Evolutionary conservation across 64 coral and sea anemone species (phyloP), one percentile per base, ranked within the genome.

Genomic region (Dendronephthya gigantea): DNA sequence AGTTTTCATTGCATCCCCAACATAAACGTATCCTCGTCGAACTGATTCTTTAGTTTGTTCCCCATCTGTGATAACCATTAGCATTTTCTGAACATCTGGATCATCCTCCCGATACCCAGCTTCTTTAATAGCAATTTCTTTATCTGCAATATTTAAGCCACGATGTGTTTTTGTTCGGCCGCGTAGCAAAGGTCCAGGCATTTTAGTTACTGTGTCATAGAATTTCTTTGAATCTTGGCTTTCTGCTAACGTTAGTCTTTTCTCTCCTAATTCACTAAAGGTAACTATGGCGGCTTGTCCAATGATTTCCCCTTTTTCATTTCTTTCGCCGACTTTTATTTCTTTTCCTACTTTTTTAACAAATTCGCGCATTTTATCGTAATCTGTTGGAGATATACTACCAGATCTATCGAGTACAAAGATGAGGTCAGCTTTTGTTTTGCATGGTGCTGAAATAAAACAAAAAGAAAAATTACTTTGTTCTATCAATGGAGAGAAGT

Each of bases 31-130:
- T 68, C 35, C 50, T 68, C 84, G 39, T 62, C 55, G 55, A 62
- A 62, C 55, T 84, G 83, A 84, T 40, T 39, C 50, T 50, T 68
- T 86, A 33, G 84, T 86, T 68, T 65, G 84, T 68, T 65, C 84
- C 17, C 84, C 84, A 86, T 86, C 84, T 68, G 84, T 86, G 19
- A 86, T 86, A 39, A 86, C 84, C 50, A 86, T 68, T 15, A 86
- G 16, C 51, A 86, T 68, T 65, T 68, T 65, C 33, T 68, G 68
- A 40, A 86, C 84, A 86, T 86, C 49, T 38, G 83, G 83, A 55
- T 84, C 43, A 84, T 84, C 49, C 55, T 84, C 45, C 30, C 83
- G 83, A 84, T 51, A 84, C 55, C 83, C 83, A 52, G 43, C 49
- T 51, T 84, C 83, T 55, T 51, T 84, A 49, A 51, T 49, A 84